These are phyloP conservation scores for Rhynchotus rufescens DNA, from an alignment of 2,797 vertebrate genomes.

Conservation along the genomic window DNA sequence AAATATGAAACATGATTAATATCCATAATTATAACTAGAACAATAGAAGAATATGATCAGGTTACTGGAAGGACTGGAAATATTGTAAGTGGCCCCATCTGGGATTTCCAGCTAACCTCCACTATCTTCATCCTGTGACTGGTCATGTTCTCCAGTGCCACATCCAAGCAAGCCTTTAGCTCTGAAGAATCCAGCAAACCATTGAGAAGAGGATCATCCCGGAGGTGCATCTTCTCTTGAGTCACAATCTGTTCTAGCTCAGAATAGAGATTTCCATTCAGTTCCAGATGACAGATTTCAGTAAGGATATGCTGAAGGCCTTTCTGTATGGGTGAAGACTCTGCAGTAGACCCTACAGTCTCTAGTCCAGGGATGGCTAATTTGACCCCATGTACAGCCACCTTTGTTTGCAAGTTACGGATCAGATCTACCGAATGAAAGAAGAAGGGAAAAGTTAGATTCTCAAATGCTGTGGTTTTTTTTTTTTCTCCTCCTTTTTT, in stretches of 20 bases:
- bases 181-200: constrained; percentile 84
- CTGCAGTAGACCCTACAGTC: not conserved
- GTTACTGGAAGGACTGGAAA: not conserved
- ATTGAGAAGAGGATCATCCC: constrained; percentile 86
- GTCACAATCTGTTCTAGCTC: constrained; percentile 88
- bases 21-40: not conserved
- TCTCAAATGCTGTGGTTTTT: not conserved
- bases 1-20: not conserved
- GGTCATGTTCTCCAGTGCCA: constrained; percentile 85
- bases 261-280: constrained; percentile 90
- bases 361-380: constrained; percentile 85
- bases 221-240: constrained; percentile 85
- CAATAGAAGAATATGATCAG: not conserved
- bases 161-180: constrained; percentile 89
- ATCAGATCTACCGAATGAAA: constrained; percentile 81
- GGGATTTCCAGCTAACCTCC: constrained; percentile 83
- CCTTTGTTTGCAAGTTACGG: constrained; percentile 83
- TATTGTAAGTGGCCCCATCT: not conserved
- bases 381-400: constrained; percentile 87
- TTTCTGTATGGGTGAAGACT: constrained; percentile 51
- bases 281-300: constrained; percentile 87
- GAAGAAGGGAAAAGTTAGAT: not conserved
- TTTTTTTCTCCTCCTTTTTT: not conserved
- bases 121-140: constrained; percentile 87
- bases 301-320: constrained; percentile 86